Conservation (phyloP, 2,797 vertebrate genomes). For the Lithobates pipiens region DNA sequence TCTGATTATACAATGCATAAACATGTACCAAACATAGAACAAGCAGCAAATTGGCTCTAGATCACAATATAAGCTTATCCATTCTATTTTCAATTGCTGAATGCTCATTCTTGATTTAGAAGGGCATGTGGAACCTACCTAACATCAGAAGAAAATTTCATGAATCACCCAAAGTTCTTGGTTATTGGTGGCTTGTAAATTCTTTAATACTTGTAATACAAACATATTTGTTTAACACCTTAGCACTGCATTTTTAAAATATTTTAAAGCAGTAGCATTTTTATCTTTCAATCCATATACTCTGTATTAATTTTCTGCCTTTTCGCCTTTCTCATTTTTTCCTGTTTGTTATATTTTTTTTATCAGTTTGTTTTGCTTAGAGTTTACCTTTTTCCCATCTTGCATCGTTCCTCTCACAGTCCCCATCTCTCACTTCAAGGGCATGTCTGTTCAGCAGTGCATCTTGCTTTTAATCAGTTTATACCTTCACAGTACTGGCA, state of each 20-base stretch:
- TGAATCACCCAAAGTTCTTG: too few relatives aligned
- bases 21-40: too few relatives aligned
- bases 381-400: constrained; percentile 19
- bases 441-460: constrained; percentile 63
- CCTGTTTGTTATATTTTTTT: constrained; percentile 33
- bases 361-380: constrained; percentile 46
- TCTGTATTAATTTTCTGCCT: constrained; percentile 4
- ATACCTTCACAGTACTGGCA: constrained; percentile 68
- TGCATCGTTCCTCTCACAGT: constrained; percentile 47
- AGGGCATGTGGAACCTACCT: too few relatives aligned
- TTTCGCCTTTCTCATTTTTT: constrained; percentile 37
- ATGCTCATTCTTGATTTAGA: too few relatives aligned
- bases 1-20: too few relatives aligned
- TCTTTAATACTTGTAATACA: too few relatives aligned
- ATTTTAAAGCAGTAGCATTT: not conserved
- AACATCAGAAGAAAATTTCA: too few relatives aligned
- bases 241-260: not conserved
- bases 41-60: too few relatives aligned
- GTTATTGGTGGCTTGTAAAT: too few relatives aligned
- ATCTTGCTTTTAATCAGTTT: constrained; percentile 59
- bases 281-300: not conserved
- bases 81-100: too few relatives aligned
- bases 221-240: not conserved
- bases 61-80: too few relatives aligned
- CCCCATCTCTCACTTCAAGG: constrained; percentile 73